Conservation (phyloP, 2,797 vertebrate genomes). For the Cygnus olor region DNA sequence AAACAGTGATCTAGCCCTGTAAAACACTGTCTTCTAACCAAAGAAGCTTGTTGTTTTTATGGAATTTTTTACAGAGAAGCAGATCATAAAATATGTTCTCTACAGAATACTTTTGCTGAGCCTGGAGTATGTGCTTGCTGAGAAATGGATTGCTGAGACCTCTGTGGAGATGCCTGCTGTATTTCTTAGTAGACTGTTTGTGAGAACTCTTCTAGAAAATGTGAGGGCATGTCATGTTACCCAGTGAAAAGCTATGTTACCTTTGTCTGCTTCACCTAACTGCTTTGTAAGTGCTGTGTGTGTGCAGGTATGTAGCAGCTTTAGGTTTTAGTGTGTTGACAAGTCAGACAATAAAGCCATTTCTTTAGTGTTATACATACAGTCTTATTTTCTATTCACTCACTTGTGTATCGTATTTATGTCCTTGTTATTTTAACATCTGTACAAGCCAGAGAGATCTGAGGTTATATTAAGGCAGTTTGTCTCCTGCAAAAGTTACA, state of each 20-base stretch:
- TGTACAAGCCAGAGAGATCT: conserved; percentile 10
- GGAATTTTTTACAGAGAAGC: not conserved
- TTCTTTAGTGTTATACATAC: not conserved
- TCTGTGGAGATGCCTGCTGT: not conserved
- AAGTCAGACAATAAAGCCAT: not conserved
- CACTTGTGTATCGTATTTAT: conserved; percentile 25
- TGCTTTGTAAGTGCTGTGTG: not conserved
- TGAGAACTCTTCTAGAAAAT: not conserved
- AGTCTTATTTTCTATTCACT: not conserved
- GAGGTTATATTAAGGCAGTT: conserved; percentile 47
- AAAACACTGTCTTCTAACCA: not conserved
- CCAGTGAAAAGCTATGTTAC: not conserved
- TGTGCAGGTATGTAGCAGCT: not conserved
- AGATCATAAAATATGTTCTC: not conserved
- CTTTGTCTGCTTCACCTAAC: not conserved
- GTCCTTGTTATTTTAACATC: conserved; percentile 46
- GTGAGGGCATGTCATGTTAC: not conserved
- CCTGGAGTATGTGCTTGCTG: not conserved
- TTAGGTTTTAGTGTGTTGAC: not conserved
- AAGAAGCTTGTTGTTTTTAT: not conserved
- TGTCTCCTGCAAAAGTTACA: conserved; percentile 44
- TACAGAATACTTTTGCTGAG: not conserved
- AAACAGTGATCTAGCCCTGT: not conserved
- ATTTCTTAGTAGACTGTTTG: not conserved
- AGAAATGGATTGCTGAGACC: not conserved